Conservation (phyloP, 1,140 invertebrate genomes). For the Drosophila nikananu region DNA sequence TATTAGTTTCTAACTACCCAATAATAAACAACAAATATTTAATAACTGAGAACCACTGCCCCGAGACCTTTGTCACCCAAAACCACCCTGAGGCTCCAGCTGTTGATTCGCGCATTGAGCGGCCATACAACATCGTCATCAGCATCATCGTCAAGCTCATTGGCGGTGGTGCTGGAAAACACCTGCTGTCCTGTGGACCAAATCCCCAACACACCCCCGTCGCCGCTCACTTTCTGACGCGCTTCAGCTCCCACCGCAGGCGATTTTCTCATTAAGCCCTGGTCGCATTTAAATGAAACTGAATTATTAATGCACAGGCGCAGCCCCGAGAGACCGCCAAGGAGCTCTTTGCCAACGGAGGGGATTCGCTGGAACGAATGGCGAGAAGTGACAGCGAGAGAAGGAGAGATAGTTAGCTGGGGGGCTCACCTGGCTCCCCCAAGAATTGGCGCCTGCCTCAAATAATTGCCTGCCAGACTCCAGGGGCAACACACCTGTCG, state of each 20-base stretch:
- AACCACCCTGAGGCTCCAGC: slow-evolving; percentile 12
- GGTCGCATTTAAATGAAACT: slow-evolving; percentile 81
- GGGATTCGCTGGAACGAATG: background rate
- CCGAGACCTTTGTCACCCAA: background rate
- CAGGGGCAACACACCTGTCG: slow-evolving; percentile 61
- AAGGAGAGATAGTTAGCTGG: slow-evolving; percentile 25
- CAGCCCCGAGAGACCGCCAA: slow-evolving; percentile 53
- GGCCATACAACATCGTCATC: slow-evolving; percentile 45
- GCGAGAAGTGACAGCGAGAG: slow-evolving; percentile 5
- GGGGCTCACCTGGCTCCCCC: slow-evolving; percentile 27
- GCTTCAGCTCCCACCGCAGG: slow-evolving; percentile 63
- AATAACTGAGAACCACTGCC: slow-evolving; percentile 16
- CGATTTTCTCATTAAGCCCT: slow-evolving; percentile 81
- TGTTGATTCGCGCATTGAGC: slow-evolving; percentile 62
- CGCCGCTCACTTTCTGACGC: slow-evolving; percentile 20
- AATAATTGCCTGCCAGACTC: slow-evolving; percentile 73
- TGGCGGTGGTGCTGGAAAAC: slow-evolving; percentile 24
- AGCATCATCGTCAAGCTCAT: slow-evolving; percentile 46
- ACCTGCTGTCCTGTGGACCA: slow-evolving; percentile 42
- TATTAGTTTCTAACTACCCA: too few relatives aligned
- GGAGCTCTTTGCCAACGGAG: slow-evolving; percentile 13
- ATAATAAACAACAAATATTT: background rate
- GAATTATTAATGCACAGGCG: slow-evolving; percentile 78
- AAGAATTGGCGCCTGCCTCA: slow-evolving; percentile 62
- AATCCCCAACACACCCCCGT: slow-evolving; percentile 18